Evolutionary conservation across 2,888 invertebrate genomes (phyloP).

Genomic region (Anodontia alba): DNA sequence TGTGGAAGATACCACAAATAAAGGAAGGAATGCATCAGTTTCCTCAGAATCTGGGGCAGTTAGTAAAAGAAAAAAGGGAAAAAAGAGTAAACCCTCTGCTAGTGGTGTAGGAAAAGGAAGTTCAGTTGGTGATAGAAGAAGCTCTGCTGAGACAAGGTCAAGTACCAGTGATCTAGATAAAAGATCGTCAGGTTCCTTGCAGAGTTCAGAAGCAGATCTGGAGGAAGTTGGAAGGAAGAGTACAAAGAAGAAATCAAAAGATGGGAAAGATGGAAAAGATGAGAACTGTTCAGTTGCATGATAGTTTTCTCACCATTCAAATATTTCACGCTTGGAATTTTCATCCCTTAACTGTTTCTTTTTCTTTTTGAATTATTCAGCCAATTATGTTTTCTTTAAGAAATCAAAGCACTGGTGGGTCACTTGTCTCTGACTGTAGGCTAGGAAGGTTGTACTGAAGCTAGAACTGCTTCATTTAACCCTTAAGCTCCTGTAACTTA

Average conservation of each 20-base stretch:
- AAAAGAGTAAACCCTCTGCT: neutral
- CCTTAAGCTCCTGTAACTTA: no score
- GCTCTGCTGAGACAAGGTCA: neutral
- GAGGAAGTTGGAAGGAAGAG: neutral
- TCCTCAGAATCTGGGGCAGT: neutral
- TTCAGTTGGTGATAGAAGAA: neutral
- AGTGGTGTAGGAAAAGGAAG: neutral
- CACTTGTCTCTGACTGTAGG: no score
- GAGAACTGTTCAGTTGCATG: neutral
- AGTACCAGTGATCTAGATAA: constrained; percentile 3
- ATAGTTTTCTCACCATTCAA: no score
- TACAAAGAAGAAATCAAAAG: neutral
- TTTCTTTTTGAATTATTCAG: no score
- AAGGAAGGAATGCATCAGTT: neutral
- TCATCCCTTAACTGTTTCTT: no score
- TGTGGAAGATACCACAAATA: neutral
- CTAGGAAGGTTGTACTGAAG: no score
- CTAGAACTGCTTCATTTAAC: no score
- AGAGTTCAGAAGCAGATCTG: neutral
- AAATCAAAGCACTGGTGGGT: no score
- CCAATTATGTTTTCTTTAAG: no score
- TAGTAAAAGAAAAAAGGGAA: neutral
- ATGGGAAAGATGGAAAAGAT: neutral
- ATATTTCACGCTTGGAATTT: no score
- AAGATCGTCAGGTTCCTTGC: neutral